Conservation (phyloP, 2,797 vertebrate genomes). For the Enteromius radiatus region DNA sequence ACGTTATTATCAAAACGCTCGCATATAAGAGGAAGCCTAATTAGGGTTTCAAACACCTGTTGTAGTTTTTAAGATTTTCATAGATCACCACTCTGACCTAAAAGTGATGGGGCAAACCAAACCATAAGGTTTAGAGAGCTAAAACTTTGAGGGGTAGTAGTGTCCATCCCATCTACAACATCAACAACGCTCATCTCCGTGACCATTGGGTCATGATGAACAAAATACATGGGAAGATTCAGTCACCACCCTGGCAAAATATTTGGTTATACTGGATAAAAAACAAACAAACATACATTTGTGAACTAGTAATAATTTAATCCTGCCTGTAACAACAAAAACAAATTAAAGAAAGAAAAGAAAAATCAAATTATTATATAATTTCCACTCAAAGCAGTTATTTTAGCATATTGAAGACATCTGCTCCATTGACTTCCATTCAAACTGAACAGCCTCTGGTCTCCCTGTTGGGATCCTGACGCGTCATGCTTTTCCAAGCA, state of each 20-base stretch:
- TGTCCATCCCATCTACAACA: not conserved
- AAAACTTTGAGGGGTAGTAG: not conserved
- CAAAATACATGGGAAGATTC: not conserved
- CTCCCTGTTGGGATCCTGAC: not conserved
- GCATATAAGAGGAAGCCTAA: not conserved
- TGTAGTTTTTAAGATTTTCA: no score
- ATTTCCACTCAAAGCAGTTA: not conserved
- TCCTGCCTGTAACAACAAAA: not conserved
- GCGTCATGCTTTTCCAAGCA: not conserved
- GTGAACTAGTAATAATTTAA: not conserved
- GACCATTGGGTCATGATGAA: not conserved
- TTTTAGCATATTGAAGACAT: not conserved
- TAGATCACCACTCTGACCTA: no score
- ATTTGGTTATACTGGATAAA: not conserved
- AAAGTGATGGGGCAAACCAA: not conserved
- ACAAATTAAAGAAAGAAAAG: not conserved
- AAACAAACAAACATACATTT: no score
- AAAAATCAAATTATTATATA: not conserved
- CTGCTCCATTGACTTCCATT: not conserved
- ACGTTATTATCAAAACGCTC: no score
- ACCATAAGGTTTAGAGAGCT: not conserved
- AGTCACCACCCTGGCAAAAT: not conserved
- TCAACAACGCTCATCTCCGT: not conserved
- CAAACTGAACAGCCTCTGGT: slow-evolving; percentile 3
- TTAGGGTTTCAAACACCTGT: no score